phyloP scores from a whole-genome alignment of 2,113 vertebrate species.

The Heliornis fulica region DNA sequence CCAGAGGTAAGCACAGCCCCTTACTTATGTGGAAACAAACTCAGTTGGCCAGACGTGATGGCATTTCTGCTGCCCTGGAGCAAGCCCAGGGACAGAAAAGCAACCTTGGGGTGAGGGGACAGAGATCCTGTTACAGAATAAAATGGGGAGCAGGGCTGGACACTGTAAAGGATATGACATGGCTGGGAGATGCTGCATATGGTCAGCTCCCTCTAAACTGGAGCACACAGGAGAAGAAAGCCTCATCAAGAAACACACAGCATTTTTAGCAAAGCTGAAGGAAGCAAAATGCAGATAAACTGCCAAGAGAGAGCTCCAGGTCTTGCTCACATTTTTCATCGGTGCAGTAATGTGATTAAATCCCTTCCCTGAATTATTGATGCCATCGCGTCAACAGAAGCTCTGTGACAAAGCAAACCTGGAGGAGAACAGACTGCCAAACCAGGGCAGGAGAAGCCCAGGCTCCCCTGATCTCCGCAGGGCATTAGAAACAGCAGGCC shows the following conservation, averaged over 20 bases:
- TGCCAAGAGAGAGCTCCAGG: background rate
- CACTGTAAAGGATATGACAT: background rate
- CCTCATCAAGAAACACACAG: background rate
- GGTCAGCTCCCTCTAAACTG: background rate
- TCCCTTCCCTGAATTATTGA: conserved; percentile 51
- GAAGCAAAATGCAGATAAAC: background rate
- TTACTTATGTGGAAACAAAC: background rate
- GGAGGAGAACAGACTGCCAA: background rate
- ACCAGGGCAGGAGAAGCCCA: background rate
- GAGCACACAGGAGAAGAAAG: background rate
- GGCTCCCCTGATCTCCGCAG: background rate
- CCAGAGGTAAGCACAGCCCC: background rate
- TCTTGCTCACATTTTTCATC: background rate
- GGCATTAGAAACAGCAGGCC: background rate
- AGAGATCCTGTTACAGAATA: background rate
- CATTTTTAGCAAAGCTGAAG: background rate
- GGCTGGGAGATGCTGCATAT: background rate
- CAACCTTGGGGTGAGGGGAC: background rate
- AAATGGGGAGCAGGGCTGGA: background rate
- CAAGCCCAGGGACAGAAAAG: background rate
- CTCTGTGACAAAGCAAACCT: conserved; percentile 34
- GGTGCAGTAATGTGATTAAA: background rate
- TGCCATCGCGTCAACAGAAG: background rate
- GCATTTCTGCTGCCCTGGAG: background rate
- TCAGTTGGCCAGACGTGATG: background rate